Conservation (phyloP, 2,797 vertebrate species). For the Muraenolepis orangiensis region DNA sequence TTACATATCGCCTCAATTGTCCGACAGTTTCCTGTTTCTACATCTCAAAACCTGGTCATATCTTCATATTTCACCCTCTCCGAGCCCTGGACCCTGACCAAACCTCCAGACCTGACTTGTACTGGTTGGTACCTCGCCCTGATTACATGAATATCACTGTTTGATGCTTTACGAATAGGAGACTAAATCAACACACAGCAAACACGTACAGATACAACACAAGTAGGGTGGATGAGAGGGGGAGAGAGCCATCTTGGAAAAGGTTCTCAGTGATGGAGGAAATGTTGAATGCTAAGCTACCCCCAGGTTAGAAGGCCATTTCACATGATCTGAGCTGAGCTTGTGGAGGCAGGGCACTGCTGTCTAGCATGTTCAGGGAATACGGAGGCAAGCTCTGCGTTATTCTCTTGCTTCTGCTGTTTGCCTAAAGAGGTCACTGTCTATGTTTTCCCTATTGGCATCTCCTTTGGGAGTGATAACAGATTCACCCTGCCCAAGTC, state of each 20-base stretch:
- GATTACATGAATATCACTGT: background rate
- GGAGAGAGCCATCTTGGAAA: constrained; percentile 37
- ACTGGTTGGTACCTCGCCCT: background rate
- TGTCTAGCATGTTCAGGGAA: constrained; percentile 32
- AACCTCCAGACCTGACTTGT: background rate
- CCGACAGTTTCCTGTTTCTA: background rate
- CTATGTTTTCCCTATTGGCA: background rate
- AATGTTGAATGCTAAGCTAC: constrained; percentile 62
- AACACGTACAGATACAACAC: constrained; percentile 23
- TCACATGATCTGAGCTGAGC: constrained; percentile 28
- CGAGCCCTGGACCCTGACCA: background rate
- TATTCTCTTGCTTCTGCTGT: background rate
- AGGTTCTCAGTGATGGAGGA: constrained; percentile 67
- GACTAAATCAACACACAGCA: constrained; percentile 5
- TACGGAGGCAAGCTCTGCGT: constrained; percentile 22
- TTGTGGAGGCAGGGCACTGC: constrained; percentile 28
- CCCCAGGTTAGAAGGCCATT: constrained; percentile 55
- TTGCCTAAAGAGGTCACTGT: constrained; percentile 26
- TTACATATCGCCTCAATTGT: background rate
- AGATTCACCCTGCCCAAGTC: constrained; percentile 35
- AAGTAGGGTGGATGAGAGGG: constrained; percentile 34
- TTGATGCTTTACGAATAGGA: background rate
- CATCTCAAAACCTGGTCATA: background rate
- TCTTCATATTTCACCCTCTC: background rate
- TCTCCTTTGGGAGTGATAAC: constrained; percentile 32